These are phyloP conservation scores for Crossoptilon crossoptilon DNA, from an alignment of 2,797 vertebrate genomes.

Conservation along the genomic window DNA sequence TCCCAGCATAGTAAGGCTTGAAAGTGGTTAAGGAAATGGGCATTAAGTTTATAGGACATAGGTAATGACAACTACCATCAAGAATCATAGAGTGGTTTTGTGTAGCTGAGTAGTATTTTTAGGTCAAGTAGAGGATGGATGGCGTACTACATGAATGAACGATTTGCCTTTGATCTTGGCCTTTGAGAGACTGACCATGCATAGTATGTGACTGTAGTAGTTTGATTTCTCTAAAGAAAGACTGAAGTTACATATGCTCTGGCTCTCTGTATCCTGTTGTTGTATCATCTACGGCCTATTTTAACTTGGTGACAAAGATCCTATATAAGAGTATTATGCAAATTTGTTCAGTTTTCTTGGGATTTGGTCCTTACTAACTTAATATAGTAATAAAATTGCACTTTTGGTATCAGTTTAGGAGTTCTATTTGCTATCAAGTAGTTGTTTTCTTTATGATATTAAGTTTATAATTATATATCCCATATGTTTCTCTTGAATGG, in stretches of 20 bases:
- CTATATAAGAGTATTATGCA: background rate
- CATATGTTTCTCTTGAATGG: background rate
- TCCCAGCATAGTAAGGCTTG: background rate
- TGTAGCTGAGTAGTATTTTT: background rate
- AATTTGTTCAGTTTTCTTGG: background rate
- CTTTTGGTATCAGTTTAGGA: background rate
- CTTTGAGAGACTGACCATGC: background rate
- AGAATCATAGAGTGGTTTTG: background rate
- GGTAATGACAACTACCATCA: background rate
- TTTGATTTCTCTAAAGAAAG: background rate
- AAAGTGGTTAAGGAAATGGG: background rate
- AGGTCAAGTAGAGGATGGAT: background rate
- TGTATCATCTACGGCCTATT: background rate
- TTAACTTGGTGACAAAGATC: background rate
- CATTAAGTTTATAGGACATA: background rate
- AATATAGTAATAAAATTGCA: background rate
- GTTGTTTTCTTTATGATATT: background rate
- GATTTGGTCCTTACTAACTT: background rate
- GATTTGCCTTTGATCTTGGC: background rate
- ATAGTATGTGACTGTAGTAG: background rate
- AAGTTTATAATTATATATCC: background rate
- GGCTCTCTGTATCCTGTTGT: background rate
- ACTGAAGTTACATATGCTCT: background rate
- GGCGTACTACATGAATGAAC: background rate
- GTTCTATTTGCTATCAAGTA: rapidly evolving